phyloP scores from a whole-genome alignment of 2,797 vertebrate genomes.

The Threskiornis aethiopicus region DNA sequence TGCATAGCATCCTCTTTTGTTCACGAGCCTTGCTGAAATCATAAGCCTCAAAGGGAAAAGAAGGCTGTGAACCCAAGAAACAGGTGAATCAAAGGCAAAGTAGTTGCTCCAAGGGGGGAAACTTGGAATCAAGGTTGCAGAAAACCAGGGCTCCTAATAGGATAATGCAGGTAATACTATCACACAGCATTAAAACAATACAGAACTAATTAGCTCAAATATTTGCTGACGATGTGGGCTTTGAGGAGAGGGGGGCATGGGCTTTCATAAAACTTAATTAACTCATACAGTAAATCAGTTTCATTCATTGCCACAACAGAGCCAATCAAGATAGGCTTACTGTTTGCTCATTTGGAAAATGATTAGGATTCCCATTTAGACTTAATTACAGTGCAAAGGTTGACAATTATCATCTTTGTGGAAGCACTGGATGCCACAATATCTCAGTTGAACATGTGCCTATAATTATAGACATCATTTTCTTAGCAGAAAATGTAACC shows the following conservation, averaged over 20 bases:
- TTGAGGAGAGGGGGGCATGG: slow-evolving; percentile 11
- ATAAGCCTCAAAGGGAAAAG: slow-evolving; percentile 27
- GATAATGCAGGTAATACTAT: slow-evolving; percentile 44
- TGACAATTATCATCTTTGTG: slow-evolving; percentile 74
- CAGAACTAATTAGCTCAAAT: slow-evolving; percentile 67
- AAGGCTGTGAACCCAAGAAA: neutral
- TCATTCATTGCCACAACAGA: slow-evolving; percentile 62
- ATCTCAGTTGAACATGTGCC: slow-evolving; percentile 70
- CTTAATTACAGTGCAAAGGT: slow-evolving; percentile 80
- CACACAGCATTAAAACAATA: slow-evolving; percentile 51
- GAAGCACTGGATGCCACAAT: slow-evolving; percentile 63
- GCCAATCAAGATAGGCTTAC: slow-evolving; percentile 63
- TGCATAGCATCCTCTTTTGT: neutral
- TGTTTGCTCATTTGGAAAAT: slow-evolving; percentile 77
- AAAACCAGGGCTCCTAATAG: neutral
- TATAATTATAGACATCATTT: slow-evolving; percentile 76
- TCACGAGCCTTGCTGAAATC: neutral
- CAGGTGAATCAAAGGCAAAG: slow-evolving; percentile 42
- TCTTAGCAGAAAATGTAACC: slow-evolving; percentile 72
- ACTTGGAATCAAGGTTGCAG: neutral
- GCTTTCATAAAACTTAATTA: slow-evolving; percentile 75
- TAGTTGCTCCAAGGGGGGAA: neutral
- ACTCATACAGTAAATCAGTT: slow-evolving; percentile 70
- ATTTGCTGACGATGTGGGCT: slow-evolving; percentile 56
- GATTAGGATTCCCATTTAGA: slow-evolving; percentile 74